Conservation (phyloP, 2,888 invertebrate genomes). For the Gastrophysa polygoni region DNA sequence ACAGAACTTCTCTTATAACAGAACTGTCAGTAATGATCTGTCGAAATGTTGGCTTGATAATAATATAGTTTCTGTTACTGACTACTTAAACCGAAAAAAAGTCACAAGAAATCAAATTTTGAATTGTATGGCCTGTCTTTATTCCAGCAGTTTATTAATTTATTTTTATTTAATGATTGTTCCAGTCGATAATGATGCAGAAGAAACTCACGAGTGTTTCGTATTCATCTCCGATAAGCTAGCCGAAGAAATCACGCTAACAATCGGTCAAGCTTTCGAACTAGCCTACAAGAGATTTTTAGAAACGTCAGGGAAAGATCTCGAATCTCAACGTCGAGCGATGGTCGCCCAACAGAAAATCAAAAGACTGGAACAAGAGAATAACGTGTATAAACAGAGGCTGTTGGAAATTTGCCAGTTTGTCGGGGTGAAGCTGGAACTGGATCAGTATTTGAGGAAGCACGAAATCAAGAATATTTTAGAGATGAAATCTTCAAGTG, state of each 20-base stretch:
- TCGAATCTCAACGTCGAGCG: conserved; percentile 81
- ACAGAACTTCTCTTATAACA: too few relatives aligned
- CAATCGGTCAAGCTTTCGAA: conserved; percentile 98
- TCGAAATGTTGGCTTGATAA: too few relatives aligned
- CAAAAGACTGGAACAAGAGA: conserved; percentile 84
- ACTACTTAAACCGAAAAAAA: too few relatives aligned
- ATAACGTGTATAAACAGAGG: conserved; percentile 80
- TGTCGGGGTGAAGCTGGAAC: conserved; percentile 61
- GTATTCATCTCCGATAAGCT: conserved; percentile 97
- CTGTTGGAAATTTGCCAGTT: conserved; percentile 69
- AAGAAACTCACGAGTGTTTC: conserved; percentile 91
- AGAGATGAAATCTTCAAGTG: conserved; percentile 48
- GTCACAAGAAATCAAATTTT: too few relatives aligned
- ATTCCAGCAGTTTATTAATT: too few relatives aligned
- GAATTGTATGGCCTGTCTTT: too few relatives aligned
- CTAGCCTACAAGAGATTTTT: conserved; percentile 94
- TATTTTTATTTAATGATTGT: too few relatives aligned
- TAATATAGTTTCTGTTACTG: too few relatives aligned
- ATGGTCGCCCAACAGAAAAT: conserved; percentile 84
- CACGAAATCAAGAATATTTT: conserved; percentile 62
- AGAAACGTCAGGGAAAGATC: conserved; percentile 87
- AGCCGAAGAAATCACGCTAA: conserved; percentile 96
- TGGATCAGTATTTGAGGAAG: conserved; percentile 61
- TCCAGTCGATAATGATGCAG: conserved; percentile 60
- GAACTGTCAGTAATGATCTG: too few relatives aligned